phyloP scores from a whole-genome alignment of 2,113 vertebrate species.

The Pelecanoides urinatrix region DNA sequence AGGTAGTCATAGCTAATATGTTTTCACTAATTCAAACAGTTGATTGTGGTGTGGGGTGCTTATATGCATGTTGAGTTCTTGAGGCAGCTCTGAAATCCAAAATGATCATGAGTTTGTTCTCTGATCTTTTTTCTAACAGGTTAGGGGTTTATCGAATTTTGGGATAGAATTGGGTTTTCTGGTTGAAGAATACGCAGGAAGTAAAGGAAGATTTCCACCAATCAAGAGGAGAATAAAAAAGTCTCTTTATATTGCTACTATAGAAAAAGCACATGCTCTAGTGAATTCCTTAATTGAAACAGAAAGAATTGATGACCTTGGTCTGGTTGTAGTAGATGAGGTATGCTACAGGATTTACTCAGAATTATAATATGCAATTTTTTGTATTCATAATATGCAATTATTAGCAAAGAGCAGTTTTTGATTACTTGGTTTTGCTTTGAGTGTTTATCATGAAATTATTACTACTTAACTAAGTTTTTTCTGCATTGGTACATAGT shows the following conservation, averaged over 20 bases:
- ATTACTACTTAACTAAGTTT: not conserved
- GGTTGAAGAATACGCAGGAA: conserved; percentile 96
- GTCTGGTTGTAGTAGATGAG: conserved; percentile 95
- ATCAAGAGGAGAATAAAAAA: conserved; percentile 82
- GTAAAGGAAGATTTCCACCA: conserved; percentile 92
- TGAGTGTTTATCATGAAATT: not conserved
- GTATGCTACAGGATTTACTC: conserved; percentile 61
- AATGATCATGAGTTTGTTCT: not conserved
- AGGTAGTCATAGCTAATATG: not conserved
- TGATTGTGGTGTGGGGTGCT: not conserved
- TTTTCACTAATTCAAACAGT: not conserved
- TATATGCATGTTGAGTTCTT: not conserved
- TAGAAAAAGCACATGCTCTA: conserved; percentile 91
- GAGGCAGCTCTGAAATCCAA: not conserved
- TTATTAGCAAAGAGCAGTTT: not conserved
- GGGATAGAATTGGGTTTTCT: conserved; percentile 92
- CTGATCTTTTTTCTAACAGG: conserved; percentile 63
- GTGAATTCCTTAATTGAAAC: conserved; percentile 92
- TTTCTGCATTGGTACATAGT: not conserved
- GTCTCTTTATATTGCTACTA: conserved; percentile 90
- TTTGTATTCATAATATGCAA: not conserved
- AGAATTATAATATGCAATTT: not conserved
- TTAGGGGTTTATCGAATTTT: conserved; percentile 85
- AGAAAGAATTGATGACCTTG: conserved; percentile 75
- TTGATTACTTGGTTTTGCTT: not conserved